Evolutionary conservation across 2,888 invertebrate genomes (phyloP), one percentile per base, ranked within the genome.

Genomic region (Drosophila paucipuncta): DNA sequence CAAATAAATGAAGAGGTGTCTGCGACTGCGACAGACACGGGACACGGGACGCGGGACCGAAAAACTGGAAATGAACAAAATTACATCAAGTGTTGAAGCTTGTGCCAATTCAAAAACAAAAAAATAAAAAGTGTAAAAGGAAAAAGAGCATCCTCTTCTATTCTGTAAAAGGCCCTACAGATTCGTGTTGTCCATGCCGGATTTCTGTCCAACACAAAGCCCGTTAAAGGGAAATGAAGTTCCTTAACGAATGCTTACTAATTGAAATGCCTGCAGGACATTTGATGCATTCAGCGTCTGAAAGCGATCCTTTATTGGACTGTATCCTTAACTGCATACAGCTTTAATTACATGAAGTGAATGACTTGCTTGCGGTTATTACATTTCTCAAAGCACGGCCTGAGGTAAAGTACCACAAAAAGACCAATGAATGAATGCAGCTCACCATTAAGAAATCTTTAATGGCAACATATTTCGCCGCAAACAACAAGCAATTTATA

Each of bases 1-100:
- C 82, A 86, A 85, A 74, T 73, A 59, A 71, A 83, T 80, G 83
- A 71, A 78, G 81, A 83, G 78, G 86, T 89, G 87, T 78, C 82
- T 67, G 65, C 61, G 49, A 54, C 47, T 39, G 57, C 39, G 50
- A 61, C 53, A 54, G 57, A 64, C 68, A 22, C 25, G 18, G 28
- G 11, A 64, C 68, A 18, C 25, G 18, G 28, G 6, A 57, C 28
- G 39, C 49, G n/a, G 52, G 11, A 31, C 11, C 49, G n/a, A 43
- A 68, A 81, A 62, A 16, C 41, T 70, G 64, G 66, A 76, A 87
- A 76, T 62, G 72, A 83, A 87, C 70, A 49, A 73, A 86, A 87
- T 84, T 79, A 81, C 75, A 78, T 68, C 68, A 80, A 84, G 75
- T 74, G 62, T 54, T 71, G 72, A 47, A 77, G 59, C 62, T 69